These are phyloP conservation scores for Sorex maritimensis DNA, from an alignment of 2,797 vertebrate species.

Conservation along the genomic window DNA sequence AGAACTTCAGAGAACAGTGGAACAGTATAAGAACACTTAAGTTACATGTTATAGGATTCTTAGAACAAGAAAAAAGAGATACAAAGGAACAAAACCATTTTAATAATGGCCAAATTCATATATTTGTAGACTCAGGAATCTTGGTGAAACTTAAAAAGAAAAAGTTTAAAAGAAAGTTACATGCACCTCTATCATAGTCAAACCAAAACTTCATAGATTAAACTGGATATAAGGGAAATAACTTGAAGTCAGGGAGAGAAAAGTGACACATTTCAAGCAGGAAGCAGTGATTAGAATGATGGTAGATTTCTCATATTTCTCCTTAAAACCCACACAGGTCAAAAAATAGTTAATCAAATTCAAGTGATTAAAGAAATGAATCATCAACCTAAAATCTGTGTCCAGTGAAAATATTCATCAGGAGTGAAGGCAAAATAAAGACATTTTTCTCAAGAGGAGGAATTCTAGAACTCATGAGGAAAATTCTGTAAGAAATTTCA, in stretches of 20 bases:
- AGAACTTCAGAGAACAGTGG: neutral
- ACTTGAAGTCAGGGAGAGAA: conserved; percentile 38
- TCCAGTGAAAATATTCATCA: conserved; percentile 23
- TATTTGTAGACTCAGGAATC: conserved; percentile 15
- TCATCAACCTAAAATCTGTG: neutral
- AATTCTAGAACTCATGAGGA: neutral
- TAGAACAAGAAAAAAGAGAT: conserved; percentile 37
- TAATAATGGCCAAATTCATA: conserved; percentile 5
- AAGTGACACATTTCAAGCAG: conserved; percentile 16
- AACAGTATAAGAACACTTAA: neutral
- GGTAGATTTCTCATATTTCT: conserved; percentile 6
- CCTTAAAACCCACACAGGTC: conserved; percentile 24
- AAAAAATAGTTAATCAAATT: conserved; percentile 39
- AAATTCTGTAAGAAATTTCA: conserved; percentile 4
- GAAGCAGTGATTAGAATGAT: conserved; percentile 6
- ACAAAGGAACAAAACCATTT: conserved; percentile 33
- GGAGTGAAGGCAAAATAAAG: conserved; percentile 38
- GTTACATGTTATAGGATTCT: neutral
- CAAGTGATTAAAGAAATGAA: conserved; percentile 15
- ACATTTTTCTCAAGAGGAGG: conserved; percentile 24
- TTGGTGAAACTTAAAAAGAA: conserved; percentile 46
- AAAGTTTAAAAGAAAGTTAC: conserved; percentile 28
- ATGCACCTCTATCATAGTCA: neutral
- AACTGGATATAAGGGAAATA: conserved; percentile 7
- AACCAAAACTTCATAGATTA: neutral